A percentile compares a stretch with the other conserved stretches of the same genome.
Evolutionary conservation across 2,888 invertebrate species (phyloP).

Genomic region (Deilephila porcellus): DNA sequence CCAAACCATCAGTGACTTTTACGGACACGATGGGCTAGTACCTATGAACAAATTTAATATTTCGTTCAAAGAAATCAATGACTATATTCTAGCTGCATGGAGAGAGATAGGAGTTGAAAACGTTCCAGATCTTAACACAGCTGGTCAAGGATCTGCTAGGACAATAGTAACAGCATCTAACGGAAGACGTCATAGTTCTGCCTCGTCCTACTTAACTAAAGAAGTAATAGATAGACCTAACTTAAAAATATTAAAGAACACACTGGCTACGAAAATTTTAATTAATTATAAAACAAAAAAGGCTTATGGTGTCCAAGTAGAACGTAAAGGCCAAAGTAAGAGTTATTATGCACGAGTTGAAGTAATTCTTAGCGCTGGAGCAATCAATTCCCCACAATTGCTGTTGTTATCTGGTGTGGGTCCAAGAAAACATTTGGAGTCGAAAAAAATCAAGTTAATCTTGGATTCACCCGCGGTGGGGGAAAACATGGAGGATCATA

Average conservation of each 20-base stretch:
- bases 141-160: conserved; percentile 77
- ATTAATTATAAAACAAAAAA: background rate
- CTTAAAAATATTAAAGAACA: conserved; percentile 18
- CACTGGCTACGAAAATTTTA: conserved; percentile 20
- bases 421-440: conserved; percentile 62
- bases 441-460: conserved; percentile 63
- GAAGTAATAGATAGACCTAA: conserved; percentile 2
- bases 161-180: conserved; percentile 58
- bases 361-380: conserved; percentile 76
- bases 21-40: conserved; percentile 76
- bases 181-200: conserved; percentile 20
- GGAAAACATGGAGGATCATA: conserved; percentile 82
- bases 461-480: conserved; percentile 78
- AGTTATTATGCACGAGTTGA: conserved; percentile 10
- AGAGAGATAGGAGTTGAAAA: conserved; percentile 34
- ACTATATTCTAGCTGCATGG: conserved; percentile 63
- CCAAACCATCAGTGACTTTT: conserved; percentile 48
- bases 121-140: conserved; percentile 69
- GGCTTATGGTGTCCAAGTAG: conserved; percentile 17
- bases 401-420: conserved; percentile 83
- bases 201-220: background rate
- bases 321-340: background rate
- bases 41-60: conserved; percentile 72
- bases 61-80: conserved; percentile 59
- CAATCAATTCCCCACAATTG: conserved; percentile 79